Conservation (phyloP, 2,797 vertebrate species). For the Leptatherina wallacei region DNA sequence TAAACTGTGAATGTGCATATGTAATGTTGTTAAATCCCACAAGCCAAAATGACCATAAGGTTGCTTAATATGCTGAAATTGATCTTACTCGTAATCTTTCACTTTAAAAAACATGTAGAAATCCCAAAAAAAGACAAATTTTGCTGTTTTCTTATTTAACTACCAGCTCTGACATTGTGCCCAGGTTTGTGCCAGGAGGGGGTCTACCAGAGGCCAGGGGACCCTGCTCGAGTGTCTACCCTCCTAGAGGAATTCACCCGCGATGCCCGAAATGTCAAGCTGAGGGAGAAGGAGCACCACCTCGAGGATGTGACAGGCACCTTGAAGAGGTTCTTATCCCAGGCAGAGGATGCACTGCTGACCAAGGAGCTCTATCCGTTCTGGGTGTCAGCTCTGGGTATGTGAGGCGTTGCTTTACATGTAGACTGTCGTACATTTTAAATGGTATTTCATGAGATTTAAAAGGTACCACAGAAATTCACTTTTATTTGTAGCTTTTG, state of each 20-base stretch:
- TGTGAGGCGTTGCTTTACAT: constrained; percentile 4
- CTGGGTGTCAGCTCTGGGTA: constrained; percentile 94
- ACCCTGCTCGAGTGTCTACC: constrained; percentile 79
- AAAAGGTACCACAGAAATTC: not conserved
- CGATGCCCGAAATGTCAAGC: constrained; percentile 92
- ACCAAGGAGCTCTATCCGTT: constrained; percentile 96
- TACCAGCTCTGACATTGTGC: not conserved
- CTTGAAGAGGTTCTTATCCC: constrained; percentile 90
- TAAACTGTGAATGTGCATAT: constrained; percentile 57
- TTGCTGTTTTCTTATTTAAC: not conserved
- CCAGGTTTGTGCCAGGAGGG: constrained; percentile 91
- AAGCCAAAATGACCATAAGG: constrained; percentile 3
- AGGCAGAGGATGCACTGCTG: constrained; percentile 92
- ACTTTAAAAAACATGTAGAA: not conserved
- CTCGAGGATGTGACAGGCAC: constrained; percentile 92
- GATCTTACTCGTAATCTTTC: not conserved
- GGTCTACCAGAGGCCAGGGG: constrained; percentile 89
- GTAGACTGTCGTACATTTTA: not conserved
- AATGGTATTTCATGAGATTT: not conserved
- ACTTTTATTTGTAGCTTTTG: not conserved
- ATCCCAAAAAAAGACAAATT: not conserved
- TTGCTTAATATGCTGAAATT: constrained; percentile 1
- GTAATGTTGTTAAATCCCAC: constrained; percentile 34
- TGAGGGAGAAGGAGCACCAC: constrained; percentile 89
- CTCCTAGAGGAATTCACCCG: constrained; percentile 90